Conservation (phyloP, 2,113 vertebrate genomes). For the Rhinolophus ferrumequinum region DNA sequence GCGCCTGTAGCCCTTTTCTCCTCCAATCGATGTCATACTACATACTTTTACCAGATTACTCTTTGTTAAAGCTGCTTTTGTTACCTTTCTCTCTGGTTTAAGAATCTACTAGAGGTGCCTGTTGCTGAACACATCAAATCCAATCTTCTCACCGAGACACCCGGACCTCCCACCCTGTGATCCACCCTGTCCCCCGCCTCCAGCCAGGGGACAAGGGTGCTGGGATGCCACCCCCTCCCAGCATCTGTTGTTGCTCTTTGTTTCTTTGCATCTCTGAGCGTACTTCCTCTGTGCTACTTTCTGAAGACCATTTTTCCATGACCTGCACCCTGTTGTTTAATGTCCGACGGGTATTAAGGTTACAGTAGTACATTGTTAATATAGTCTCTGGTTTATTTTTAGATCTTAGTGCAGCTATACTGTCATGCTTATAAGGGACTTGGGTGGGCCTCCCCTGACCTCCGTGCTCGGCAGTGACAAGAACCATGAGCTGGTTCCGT, state of each 20-base stretch:
- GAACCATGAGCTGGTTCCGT: neutral
- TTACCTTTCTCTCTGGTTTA: neutral
- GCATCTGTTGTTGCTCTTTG: neutral
- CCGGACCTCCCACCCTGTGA: neutral
- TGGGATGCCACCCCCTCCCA: neutral
- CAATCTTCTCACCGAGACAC: neutral
- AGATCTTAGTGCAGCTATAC: neutral
- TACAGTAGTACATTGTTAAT: neutral
- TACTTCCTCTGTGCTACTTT: neutral
- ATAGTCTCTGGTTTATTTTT: neutral
- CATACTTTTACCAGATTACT: neutral
- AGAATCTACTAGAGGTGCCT: neutral
- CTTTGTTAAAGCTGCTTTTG: neutral
- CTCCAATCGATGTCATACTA: neutral
- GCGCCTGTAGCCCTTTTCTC: neutral
- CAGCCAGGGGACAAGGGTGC: neutral
- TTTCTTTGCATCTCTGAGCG: neutral
- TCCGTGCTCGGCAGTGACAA: neutral
- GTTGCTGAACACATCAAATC: neutral
- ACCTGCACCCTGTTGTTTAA: neutral
- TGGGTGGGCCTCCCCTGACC: neutral
- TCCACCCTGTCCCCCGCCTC: accelerated
- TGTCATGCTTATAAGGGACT: neutral
- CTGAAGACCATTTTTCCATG: neutral
- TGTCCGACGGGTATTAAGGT: neutral